Conservation (phyloP, 2,888 invertebrate genomes). For the Dilophus febrilis region DNA sequence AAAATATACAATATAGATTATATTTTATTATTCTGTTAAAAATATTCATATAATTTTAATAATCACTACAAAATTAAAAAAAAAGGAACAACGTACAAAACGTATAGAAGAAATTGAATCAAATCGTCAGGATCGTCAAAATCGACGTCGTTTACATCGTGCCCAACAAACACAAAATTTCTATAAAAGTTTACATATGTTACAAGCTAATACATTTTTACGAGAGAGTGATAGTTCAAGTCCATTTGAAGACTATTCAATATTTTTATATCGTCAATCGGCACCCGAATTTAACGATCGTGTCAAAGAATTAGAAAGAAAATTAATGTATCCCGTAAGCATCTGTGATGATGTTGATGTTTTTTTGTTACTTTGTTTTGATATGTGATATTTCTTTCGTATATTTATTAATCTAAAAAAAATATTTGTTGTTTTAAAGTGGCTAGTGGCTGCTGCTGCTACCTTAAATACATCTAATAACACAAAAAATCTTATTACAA, state of each 20-base stretch:
- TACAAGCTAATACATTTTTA: conserved; percentile 50
- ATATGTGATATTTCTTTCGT: no score
- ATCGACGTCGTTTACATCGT: conserved; percentile 46
- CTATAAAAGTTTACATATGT: conserved; percentile 69
- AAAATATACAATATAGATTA: no score
- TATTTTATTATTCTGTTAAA: not conserved
- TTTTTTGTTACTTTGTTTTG: no score
- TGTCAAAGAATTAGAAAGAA: conserved; percentile 62
- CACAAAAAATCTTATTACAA: no score
- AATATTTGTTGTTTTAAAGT: no score
- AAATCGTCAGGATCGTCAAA: conserved; percentile 46
- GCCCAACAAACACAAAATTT: conserved; percentile 67
- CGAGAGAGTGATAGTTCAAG: conserved; percentile 37
- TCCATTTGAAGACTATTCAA: conserved; percentile 67
- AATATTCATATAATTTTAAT: not conserved
- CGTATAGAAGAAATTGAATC: conserved; percentile 56
- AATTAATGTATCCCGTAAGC: conserved; percentile 57
- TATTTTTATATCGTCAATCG: conserved; percentile 70
- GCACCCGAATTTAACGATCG: conserved; percentile 72
- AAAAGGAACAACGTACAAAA: conserved; percentile 53
- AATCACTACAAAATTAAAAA: not conserved
- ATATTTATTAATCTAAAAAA: no score
- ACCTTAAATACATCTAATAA: no score
- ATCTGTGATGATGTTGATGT: not conserved
- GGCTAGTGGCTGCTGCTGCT: no score